Evolutionary conservation across 2,888 invertebrate species (phyloP), one percentile per base, ranked within the genome.

Genomic region (Idaea biselata): DNA sequence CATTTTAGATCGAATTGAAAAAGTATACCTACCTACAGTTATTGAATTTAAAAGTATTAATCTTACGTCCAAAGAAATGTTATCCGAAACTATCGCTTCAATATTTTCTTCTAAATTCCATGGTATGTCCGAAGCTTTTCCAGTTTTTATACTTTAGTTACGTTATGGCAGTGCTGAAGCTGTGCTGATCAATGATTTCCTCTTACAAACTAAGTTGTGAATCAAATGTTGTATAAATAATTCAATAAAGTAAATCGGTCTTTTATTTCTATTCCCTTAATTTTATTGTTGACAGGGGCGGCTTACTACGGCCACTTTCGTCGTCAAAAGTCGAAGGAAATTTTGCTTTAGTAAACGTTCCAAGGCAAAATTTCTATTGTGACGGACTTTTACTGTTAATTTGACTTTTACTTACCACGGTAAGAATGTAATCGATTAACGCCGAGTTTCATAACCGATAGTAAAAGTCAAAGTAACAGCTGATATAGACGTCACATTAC

Each of bases 171-270:
- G 81, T 81, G 80, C 84, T 87, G 14, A 83, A 77, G 82, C 84
- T 84, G 80, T 79, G 66, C 73, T 74, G 75, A 73, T 76, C 77
- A 76, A 81, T 80, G 77, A 76, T 80, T 86, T 87, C 78, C 70
- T 79, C 84, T 85, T 81, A 79, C 79, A 75, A 83, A 81, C 8
- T 88, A 79, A 86, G 84, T 86, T 88, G 84, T 86, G 83, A 83
- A 83, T 82, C 82, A 75, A 81, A 78, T 81, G 84, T 81, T 87
- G 87, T 88, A 87, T 87, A 88, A 86, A 87, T 83, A 81, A 89
- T 85, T 88, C 81, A 89, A 88, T 88, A 89, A 89, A 89, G 77
- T 83, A 80, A 6, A 83, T 72, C 68, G 76, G 67, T 83, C 85
- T 89, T 88, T 88, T 69, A 87, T 87, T 86, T 81, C n/a, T 61